A percentile compares a stretch with the other conserved stretches of the same genome.
phyloP scores from a whole-genome alignment of 2,888 invertebrate genomes.

The Polydrusus pterygomalis region DNA sequence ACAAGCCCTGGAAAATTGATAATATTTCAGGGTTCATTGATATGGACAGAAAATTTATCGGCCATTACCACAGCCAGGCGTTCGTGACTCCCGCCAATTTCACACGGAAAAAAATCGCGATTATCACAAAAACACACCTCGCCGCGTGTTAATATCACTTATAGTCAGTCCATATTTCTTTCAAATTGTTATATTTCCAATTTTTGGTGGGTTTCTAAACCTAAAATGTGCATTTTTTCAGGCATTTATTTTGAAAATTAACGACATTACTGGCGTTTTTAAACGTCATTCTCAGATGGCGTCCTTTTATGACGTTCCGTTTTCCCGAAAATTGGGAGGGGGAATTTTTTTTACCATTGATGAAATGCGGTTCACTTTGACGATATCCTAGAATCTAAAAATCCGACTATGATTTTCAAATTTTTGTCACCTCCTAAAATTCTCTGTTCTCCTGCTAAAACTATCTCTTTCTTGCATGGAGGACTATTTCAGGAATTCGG shows the following conservation, averaged over 20 bases:
- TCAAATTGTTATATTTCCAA: constrained; percentile 40
- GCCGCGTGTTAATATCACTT: constrained; percentile 12
- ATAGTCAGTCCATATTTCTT: constrained; percentile 37
- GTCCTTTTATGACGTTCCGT: constrained; percentile 8
- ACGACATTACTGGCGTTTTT: constrained; percentile 47
- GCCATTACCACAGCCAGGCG: constrained; percentile 54
- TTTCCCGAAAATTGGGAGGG: constrained; percentile 12
- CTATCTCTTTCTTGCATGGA: constrained; percentile 1
- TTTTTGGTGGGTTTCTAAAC: constrained; percentile 41
- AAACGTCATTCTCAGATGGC: constrained; percentile 52
- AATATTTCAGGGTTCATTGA: constrained; percentile 50
- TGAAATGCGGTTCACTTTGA: neutral
- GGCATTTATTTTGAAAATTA: constrained; percentile 54
- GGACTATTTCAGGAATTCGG: constrained; percentile 4
- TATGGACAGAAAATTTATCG: constrained; percentile 48
- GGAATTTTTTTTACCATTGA: neutral
- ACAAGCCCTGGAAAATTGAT: constrained; percentile 40
- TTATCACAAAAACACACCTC: constrained; percentile 51
- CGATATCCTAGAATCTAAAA: neutral
- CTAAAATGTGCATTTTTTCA: constrained; percentile 30
- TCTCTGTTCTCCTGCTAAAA: neutral
- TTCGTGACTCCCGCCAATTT: constrained; percentile 54
- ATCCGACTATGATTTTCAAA: neutral
- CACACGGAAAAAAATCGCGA: constrained; percentile 35
- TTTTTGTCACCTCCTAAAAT: neutral